Evolutionary conservation across 30 jellyfish, hydroid and myxozoan genomes (phyloP), one percentile per base, ranked within the genome.

Genomic region (Phacellophora camtschatica): DNA sequence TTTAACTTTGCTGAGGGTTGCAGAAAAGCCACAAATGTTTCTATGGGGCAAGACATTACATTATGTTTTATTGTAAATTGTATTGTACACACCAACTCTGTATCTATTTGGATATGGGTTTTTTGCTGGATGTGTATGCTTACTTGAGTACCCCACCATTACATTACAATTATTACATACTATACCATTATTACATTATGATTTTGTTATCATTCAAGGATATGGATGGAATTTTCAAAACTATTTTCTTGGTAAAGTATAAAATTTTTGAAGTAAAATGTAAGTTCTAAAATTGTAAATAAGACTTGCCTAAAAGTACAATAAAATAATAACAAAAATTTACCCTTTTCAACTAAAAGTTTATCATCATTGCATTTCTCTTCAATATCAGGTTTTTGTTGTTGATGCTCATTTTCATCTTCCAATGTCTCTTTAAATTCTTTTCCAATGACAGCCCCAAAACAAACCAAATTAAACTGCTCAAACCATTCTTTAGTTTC

Each of bases 1-100:
- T 61, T 55, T 24, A 82, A 69, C 42, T 82, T 82, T 23, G 94
- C 86, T 22, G 94, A 82, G 28, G 94, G 94, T 33, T 67, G 94
- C 41, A 82, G 73, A 66, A 31, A 34, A 3, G 66, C 75, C 66
- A 48, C 57, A 67, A 66, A 80, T 6, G 55, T 24, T 24, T 72
- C 86, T 72, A 51, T 9, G 49, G 35, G 13, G 16, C 20, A 56
- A 18, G 71, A 56, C 9, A 41, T 8, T 41, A 41, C 9, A 41
- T 8, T 8, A 8, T 8, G 16, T 16, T 8, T 41, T 9, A 41
- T 8, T 8, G 16, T 9, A 9, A 8, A 41, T 41, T 41, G 16
- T 16, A n/a, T n/a, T n/a, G n/a, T n/a, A n/a, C n/a, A n/a, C n/a
- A n/a, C n/a, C n/a, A n/a, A n/a, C n/a, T n/a, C 9, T 9, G 16